These are phyloP conservation scores for Aleiodes alternator DNA, from an alignment of 2,888 invertebrate genomes.

Conservation along the genomic window DNA sequence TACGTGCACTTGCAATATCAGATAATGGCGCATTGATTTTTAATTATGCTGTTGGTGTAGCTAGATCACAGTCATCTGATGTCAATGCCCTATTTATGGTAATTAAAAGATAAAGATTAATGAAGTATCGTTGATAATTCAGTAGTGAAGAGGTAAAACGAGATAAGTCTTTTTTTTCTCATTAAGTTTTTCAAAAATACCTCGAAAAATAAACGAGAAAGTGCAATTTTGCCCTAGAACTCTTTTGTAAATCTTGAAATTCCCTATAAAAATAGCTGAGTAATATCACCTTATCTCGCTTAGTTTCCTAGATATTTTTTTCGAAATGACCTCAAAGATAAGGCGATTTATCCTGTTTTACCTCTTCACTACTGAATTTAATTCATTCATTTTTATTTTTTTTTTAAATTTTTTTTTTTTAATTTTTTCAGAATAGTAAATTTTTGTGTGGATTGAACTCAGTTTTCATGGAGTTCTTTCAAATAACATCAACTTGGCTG, in stretches of 20 bases:
- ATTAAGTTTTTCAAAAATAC: too few species aligned
- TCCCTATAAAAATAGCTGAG: too few species aligned
- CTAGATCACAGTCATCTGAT: slow-evolving; percentile 62
- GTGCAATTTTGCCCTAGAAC: too few species aligned
- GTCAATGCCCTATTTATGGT: slow-evolving; percentile 71
- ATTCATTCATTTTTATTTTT: slow-evolving; percentile 9
- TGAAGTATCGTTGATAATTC: slow-evolving; percentile 10
- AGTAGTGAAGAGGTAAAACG: too few species aligned
- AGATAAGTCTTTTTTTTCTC: too few species aligned
- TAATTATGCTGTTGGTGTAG: slow-evolving; percentile 70
- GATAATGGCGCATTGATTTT: slow-evolving; percentile 71
- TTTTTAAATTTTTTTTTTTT: background rate
- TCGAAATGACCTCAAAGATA: too few species aligned
- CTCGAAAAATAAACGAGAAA: too few species aligned
- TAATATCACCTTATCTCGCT: too few species aligned
- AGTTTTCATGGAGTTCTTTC: slow-evolving; percentile 68
- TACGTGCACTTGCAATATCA: slow-evolving; percentile 70
- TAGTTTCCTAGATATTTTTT: too few species aligned
- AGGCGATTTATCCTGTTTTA: too few species aligned
- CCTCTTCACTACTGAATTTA: too few species aligned
- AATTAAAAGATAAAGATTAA: slow-evolving; percentile 41
- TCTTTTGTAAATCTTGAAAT: too few species aligned
- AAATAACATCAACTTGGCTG: slow-evolving; percentile 72
- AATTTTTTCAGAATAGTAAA: slow-evolving; percentile 60
- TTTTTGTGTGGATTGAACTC: slow-evolving; percentile 65